phyloP scores from a whole-genome alignment of 2,113 vertebrate genomes.

The Coturnix japonica region DNA sequence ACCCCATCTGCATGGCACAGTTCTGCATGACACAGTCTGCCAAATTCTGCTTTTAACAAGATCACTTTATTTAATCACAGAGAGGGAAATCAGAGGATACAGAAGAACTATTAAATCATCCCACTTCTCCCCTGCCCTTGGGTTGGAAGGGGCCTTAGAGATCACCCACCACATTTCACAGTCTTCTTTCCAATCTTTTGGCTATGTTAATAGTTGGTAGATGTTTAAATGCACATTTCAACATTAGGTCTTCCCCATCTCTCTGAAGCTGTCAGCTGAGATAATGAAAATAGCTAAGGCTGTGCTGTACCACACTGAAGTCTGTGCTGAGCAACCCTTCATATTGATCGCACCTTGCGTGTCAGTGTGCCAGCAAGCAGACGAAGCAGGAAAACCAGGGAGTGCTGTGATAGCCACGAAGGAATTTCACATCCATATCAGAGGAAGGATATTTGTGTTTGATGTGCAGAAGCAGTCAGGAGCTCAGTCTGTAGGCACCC shows the following conservation, averaged over 20 bases:
- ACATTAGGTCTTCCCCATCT: background rate
- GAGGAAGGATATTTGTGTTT: constrained; percentile 52
- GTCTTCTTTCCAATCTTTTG: background rate
- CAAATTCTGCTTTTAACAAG: background rate
- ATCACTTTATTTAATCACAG: background rate
- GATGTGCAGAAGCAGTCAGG: constrained; percentile 53
- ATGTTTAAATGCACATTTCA: background rate
- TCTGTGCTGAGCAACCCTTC: constrained; percentile 1
- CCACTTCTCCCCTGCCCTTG: background rate
- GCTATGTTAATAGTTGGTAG: background rate
- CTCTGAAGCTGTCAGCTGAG: background rate
- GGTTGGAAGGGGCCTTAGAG: background rate
- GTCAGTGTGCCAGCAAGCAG: background rate
- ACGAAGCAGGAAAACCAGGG: constrained; percentile 1
- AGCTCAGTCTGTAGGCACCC: constrained; percentile 14
- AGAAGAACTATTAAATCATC: background rate
- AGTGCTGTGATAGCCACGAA: constrained; percentile 21
- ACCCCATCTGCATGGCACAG: fast-evolving
- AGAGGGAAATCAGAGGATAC: background rate
- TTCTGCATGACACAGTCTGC: background rate
- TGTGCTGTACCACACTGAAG: fast-evolving
- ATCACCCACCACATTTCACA: background rate
- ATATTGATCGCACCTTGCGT: background rate
- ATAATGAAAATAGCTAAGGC: background rate
- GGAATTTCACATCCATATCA: constrained; percentile 63